A percentile compares a stretch with the other conserved stretches of the same genome.
phyloP scores from a whole-genome alignment of 53 echinoderm and acorn worm genomes.

The Pentamera pediparva region DNA sequence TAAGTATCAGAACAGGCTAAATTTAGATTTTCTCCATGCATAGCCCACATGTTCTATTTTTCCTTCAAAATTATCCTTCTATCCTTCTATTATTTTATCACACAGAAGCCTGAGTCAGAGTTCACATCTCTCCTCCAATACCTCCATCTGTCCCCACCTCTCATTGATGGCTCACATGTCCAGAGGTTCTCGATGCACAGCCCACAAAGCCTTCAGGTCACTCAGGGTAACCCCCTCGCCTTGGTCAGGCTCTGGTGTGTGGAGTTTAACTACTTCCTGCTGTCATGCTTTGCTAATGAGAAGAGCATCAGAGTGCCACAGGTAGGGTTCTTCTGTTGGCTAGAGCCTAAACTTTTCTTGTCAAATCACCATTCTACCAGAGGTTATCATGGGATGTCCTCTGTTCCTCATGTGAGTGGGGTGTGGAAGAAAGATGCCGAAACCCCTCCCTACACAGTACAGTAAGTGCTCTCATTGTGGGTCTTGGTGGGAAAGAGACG shows the following conservation, averaged over 20 bases:
- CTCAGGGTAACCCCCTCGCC: constrained; percentile 37
- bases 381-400: no score
- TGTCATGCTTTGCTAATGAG: constrained; percentile 15
- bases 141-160: not conserved
- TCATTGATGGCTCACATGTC: not conserved
- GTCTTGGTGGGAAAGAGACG: no score
- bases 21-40: no score
- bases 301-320: constrained; percentile 48
- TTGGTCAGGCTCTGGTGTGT: constrained; percentile 62
- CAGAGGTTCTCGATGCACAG: constrained; percentile 35
- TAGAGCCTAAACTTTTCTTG: no score
- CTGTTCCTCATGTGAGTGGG: no score
- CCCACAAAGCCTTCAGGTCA: constrained; percentile 46
- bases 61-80: not conserved
- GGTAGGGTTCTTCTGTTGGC: constrained; percentile 25
- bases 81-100: not conserved
- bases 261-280: constrained; percentile 55
- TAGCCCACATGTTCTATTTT: not conserved
- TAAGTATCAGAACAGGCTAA: no score
- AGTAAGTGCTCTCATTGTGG: no score
- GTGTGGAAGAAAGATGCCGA: no score
- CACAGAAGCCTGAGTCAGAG: constrained; percentile 1
- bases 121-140: not conserved
- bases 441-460: no score
- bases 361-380: no score